Percentiles rank a stretch among this genome's conserved stretches.
phyloP scores from a whole-genome alignment of 2,797 vertebrate species.

The Arremon brunneinucha region DNA sequence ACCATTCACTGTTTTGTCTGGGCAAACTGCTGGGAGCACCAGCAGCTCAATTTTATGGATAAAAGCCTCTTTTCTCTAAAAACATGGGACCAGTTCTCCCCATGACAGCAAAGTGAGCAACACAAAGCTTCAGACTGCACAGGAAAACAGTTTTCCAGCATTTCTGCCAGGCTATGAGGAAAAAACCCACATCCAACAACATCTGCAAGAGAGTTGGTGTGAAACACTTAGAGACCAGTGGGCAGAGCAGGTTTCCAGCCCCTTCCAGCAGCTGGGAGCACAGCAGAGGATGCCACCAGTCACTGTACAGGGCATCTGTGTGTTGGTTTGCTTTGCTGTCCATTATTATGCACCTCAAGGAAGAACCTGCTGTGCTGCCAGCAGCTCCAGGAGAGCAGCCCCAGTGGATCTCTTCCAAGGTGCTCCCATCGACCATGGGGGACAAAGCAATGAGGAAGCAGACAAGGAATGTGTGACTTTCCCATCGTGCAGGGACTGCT shows the following conservation, averaged over 20 bases:
- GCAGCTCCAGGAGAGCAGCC: neutral
- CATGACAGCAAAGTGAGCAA: neutral
- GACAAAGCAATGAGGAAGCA: neutral
- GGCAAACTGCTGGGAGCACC: neutral
- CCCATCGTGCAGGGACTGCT: neutral
- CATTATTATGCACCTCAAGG: neutral
- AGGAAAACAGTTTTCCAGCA: neutral
- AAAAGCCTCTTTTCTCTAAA: neutral
- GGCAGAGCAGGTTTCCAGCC: neutral
- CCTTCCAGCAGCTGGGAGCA: neutral
- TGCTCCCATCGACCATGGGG: neutral
- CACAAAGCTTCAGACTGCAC: neutral
- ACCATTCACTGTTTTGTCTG: neutral
- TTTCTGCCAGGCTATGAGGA: neutral
- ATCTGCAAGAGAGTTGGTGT: neutral
- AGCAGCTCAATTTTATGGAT: neutral
- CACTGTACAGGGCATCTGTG: fast-evolving
- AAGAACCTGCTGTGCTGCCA: neutral
- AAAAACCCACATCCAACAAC: neutral
- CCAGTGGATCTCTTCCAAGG: neutral
- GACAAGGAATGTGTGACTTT: neutral
- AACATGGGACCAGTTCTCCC: neutral
- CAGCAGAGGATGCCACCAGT: neutral
- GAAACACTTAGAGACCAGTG: neutral
- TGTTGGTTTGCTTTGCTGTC: neutral